Percentiles rank a stretch among this genome's conserved stretches.
phyloP scores from a whole-genome alignment of 2,113 vertebrate species.

The Microtus pennsylvanicus region DNA sequence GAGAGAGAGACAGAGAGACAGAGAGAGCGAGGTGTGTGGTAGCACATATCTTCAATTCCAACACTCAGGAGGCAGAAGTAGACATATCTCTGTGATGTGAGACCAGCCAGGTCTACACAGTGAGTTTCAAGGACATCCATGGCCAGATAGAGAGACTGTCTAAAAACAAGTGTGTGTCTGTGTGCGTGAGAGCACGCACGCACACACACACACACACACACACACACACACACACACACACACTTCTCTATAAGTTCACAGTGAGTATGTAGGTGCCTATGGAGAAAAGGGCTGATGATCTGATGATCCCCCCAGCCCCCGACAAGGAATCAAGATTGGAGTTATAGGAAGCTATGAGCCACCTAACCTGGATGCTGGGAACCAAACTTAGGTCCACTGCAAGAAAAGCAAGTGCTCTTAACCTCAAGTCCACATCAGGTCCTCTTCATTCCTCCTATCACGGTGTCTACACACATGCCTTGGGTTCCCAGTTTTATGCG shows the following conservation, averaged over 20 bases:
- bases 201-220: too few relatives aligned
- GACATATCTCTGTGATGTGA: neutral
- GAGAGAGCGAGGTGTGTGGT: neutral
- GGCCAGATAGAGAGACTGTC: neutral
- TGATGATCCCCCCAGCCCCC: neutral
- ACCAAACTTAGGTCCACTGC: neutral
- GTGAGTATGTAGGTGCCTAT: neutral
- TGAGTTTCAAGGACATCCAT: neutral
- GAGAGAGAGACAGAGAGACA: too few relatives aligned
- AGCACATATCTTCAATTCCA: neutral
- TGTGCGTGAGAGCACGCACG: accelerated
- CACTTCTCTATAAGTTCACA: neutral
- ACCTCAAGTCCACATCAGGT: neutral
- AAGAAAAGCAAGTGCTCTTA: neutral
- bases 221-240: too few relatives aligned
- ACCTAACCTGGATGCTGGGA: neutral
- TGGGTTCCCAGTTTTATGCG: neutral
- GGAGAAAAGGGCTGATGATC: neutral
- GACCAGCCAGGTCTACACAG: neutral
- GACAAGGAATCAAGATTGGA: neutral
- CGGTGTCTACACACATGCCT: neutral
- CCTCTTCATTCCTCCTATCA: neutral
- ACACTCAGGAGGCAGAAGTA: neutral
- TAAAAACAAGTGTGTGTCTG: neutral
- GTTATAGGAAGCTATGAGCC: neutral